A percentile compares a stretch with the other conserved stretches of the same genome.
phyloP scores from a whole-genome alignment of 2,113 vertebrate species.

The Herpailurus yagouaroundi region DNA sequence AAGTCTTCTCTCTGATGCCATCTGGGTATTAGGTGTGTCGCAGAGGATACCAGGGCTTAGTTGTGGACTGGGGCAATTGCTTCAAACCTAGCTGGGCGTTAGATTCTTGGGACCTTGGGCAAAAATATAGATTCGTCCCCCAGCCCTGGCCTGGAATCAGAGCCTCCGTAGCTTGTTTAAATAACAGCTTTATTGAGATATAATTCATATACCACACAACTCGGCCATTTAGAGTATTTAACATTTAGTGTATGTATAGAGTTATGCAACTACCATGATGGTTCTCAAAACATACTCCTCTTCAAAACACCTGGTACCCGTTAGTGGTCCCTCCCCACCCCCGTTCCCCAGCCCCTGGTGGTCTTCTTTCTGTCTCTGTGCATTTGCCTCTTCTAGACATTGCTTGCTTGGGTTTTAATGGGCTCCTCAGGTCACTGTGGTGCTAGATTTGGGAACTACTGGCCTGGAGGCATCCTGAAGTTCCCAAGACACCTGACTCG shows the following conservation, averaged over 20 bases:
- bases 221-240: background rate
- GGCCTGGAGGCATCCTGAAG: background rate
- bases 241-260: background rate
- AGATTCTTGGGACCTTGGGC: background rate
- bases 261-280: background rate
- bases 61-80: background rate
- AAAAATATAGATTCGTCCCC: background rate
- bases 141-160: background rate
- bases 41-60: background rate
- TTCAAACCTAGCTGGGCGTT: background rate
- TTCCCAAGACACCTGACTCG: background rate
- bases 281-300: background rate
- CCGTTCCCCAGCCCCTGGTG: too few relatives aligned
- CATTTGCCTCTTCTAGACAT: background rate
- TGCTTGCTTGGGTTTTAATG: background rate
- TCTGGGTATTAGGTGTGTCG: background rate
- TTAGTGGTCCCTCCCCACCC: background rate
- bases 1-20: background rate
- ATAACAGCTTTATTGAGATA: background rate
- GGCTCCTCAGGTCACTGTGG: background rate
- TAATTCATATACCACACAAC: background rate
- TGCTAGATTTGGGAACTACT: background rate
- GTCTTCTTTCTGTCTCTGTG: background rate
- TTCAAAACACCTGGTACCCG: too few relatives aligned
- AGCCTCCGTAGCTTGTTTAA: background rate